These are phyloP conservation scores for Tragelaphus imberbis DNA, from an alignment of 2,113 vertebrate species.

Conservation along the genomic window DNA sequence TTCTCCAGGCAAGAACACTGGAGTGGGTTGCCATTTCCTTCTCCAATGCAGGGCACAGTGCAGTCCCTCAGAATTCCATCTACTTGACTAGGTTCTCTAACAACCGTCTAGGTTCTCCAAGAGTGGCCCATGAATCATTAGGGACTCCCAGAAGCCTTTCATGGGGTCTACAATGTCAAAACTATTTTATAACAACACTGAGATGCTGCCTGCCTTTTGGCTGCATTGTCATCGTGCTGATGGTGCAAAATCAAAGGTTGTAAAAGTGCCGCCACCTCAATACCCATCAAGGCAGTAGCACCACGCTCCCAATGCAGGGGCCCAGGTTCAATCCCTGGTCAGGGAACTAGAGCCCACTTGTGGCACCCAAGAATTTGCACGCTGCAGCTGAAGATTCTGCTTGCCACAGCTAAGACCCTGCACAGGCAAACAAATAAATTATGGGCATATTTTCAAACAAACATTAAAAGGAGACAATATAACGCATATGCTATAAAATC, in stretches of 20 bases:
- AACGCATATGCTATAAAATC: background rate
- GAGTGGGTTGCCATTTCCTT: too few species aligned
- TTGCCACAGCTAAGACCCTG: background rate
- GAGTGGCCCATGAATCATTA: background rate
- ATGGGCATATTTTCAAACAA: background rate
- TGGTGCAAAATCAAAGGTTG: background rate
- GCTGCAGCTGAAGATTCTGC: background rate
- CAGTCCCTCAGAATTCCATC: background rate
- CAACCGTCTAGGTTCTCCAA: background rate
- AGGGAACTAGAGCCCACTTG: background rate
- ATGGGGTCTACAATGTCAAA: background rate
- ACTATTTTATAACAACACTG: background rate
- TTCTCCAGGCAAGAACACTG: too few species aligned
- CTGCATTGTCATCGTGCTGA: background rate
- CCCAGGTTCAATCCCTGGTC: background rate
- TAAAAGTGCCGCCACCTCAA: background rate
- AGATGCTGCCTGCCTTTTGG: background rate
- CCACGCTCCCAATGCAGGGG: background rate
- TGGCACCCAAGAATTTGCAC: background rate
- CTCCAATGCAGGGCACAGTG: too few species aligned
- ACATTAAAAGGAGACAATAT: background rate
- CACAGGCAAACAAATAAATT: background rate
- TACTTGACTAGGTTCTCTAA: background rate
- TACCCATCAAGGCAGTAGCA: background rate
- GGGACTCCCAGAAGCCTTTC: background rate